These are phyloP conservation scores for Drosophila pruinosa DNA, from an alignment of 1,140 invertebrate genomes.

Conservation along the genomic window DNA sequence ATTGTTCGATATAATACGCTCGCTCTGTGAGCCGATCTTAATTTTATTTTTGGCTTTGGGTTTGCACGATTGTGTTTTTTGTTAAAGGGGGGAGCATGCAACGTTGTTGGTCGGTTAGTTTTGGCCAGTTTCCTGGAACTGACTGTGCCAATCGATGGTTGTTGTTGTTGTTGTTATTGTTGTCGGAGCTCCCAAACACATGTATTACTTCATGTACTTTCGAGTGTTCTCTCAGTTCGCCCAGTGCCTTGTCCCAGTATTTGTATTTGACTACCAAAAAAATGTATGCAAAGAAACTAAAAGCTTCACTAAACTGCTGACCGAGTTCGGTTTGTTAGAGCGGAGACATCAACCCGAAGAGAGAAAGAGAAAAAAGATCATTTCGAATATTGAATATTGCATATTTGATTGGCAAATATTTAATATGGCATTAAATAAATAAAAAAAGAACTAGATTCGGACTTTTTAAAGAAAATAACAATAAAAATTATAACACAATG, in stretches of 20 bases:
- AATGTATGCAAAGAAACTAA: conserved; percentile 5
- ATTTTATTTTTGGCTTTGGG: conserved; percentile 10
- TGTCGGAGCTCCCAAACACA: conserved; percentile 53
- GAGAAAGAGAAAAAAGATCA: no score
- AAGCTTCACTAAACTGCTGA: conserved; percentile 50
- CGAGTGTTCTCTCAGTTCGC: neutral
- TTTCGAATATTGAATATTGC: no score
- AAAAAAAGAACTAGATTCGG: no score
- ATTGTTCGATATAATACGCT: neutral
- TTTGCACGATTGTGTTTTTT: conserved; percentile 29
- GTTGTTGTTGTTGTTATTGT: conserved; percentile 13
- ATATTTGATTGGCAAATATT: no score
- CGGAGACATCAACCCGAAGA: no score
- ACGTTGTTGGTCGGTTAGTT: conserved; percentile 55
- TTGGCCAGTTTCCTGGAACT: conserved; percentile 60
- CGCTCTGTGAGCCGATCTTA: conserved; percentile 45
- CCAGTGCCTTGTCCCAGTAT: conserved; percentile 21
- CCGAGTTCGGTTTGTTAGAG: conserved; percentile 37
- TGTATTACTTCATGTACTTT: conserved; percentile 32
- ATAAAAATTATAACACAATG: no score
- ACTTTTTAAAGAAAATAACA: no score
- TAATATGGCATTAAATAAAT: no score
- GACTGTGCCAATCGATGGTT: conserved; percentile 28
- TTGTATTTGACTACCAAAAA: conserved; percentile 31
- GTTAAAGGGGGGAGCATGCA: neutral